Evolutionary conservation across 92 coral and sea anemone species (phyloP).

Genomic region (Phymanthus crucifer): DNA sequence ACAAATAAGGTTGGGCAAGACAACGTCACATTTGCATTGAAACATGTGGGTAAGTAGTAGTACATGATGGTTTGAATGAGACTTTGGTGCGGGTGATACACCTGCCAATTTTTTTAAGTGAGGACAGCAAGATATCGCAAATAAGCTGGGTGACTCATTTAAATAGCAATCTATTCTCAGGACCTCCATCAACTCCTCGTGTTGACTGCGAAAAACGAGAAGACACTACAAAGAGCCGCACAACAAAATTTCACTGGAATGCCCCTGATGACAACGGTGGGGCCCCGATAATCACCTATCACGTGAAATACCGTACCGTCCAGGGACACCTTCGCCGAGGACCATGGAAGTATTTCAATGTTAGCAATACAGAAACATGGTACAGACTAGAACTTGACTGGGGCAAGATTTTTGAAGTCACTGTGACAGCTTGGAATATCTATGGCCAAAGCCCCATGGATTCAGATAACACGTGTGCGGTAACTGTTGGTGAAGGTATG

Average conservation of each 20-base stretch:
- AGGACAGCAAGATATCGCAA: no score
- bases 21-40: conserved; percentile 23
- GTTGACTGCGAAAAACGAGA: conserved; percentile 23
- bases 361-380: conserved; percentile 33
- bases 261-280: conserved; percentile 27
- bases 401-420: conserved; percentile 15
- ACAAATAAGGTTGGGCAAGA: conserved; percentile 47
- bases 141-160: background rate
- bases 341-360: conserved; percentile 18
- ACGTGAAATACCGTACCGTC: conserved; percentile 29
- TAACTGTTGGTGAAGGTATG: conserved; percentile 10
- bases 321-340: conserved; percentile 8
- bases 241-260: conserved; percentile 21
- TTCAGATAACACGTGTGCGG: conserved; percentile 14
- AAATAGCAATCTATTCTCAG: background rate
- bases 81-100: no score
- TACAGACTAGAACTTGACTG: conserved; percentile 15
- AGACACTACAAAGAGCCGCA: background rate
- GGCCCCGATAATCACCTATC: conserved; percentile 1
- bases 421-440: conserved; percentile 38
- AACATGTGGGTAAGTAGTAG: conserved; percentile 20
- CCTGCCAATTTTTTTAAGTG: no score
- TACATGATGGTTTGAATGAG: background rate
- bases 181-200: conserved; percentile 17
- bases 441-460: conserved; percentile 28